Base-by-base conservation (phyloP, 2,113 vertebrate species). In the Zosterops lateralis region DNA sequence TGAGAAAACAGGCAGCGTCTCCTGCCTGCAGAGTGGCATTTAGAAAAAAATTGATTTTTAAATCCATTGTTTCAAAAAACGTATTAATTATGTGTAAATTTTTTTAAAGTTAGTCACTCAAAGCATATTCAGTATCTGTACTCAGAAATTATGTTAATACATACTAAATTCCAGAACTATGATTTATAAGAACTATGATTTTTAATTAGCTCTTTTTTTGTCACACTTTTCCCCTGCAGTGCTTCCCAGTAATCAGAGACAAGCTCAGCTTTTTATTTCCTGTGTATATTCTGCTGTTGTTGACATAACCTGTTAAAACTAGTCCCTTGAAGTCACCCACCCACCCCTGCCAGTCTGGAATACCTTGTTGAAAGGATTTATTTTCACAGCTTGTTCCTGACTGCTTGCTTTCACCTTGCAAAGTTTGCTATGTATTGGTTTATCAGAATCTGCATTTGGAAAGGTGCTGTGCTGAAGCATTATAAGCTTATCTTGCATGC, bases 261-360 rank as follows among this genome's bases (percentile, higher is more conserved):
- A 74, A 54, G 26, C 34, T 80, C 44, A 32, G 72, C 25, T 86
- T 92, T 95, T 60, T 84, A 64, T 87, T 93, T 87, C 89, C 86
- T 87, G 36, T 57, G 57, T 53, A 12, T n/a, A 71, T 79, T 84
- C 87, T 91, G 89, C 66, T 79, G 58, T 84, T 95, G 88, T 94
- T 97, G 92, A 95, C 89, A 87, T 22, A 96, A 86, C 94, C 93
- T 94, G 94, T 96, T 94, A 88, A 88, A 96, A 91, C 94, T 54
- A 73, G 91, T 82, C 93, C 70, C 86, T 89, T 79, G 70, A 91
- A 94, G 91, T 88, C 92, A 48, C 53, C 65, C 80, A 82, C 67
- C 81, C 26, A 25, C 76, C 40, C 74, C 74, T 71, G 83, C 50
- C 72, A 80, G 51, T 21, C 62, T 70, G 79, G 67, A 95, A 86